These are phyloP conservation scores for Pantherophis guttatus DNA, from an alignment of 2,113 vertebrate genomes.

Conservation along the genomic window DNA sequence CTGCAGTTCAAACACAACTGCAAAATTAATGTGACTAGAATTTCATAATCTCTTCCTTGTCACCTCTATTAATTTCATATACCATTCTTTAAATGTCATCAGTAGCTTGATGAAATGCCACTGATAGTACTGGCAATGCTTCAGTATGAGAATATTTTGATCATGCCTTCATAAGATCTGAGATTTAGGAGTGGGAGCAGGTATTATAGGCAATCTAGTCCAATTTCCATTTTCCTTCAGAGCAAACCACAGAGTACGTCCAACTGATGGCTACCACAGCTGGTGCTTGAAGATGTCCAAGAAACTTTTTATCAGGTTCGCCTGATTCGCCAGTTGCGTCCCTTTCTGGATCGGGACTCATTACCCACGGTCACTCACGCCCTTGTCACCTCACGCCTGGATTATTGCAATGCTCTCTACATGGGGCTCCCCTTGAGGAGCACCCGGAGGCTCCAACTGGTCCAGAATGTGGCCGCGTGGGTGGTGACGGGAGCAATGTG, in stretches of 20 bases:
- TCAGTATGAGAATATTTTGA: conserved; percentile 5
- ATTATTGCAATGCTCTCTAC: too few relatives aligned
- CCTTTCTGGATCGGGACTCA: too few relatives aligned
- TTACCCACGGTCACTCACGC: too few relatives aligned
- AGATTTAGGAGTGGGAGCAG: neutral
- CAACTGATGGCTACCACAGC: neutral
- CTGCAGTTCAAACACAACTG: neutral
- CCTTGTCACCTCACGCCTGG: too few relatives aligned
- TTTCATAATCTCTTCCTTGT: conserved; percentile 10
- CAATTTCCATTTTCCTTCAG: neutral
- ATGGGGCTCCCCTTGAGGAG: too few relatives aligned
- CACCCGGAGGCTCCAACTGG: too few relatives aligned
- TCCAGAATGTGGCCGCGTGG: too few relatives aligned
- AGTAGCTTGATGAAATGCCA: conserved; percentile 22
- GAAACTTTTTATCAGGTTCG: too few relatives aligned
- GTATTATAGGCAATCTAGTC: neutral
- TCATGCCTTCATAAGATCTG: neutral
- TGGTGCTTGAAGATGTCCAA: neutral
- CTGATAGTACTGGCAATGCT: conserved; percentile 18
- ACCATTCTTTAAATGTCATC: conserved; percentile 36
- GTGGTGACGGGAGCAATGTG: too few relatives aligned
- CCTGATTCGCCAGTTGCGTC: too few relatives aligned
- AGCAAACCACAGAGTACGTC: neutral
- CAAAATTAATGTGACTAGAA: neutral
- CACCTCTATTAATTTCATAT: conserved; percentile 25